phyloP scores from a whole-genome alignment of 2,797 vertebrate genomes.

The Sylvia borin region DNA sequence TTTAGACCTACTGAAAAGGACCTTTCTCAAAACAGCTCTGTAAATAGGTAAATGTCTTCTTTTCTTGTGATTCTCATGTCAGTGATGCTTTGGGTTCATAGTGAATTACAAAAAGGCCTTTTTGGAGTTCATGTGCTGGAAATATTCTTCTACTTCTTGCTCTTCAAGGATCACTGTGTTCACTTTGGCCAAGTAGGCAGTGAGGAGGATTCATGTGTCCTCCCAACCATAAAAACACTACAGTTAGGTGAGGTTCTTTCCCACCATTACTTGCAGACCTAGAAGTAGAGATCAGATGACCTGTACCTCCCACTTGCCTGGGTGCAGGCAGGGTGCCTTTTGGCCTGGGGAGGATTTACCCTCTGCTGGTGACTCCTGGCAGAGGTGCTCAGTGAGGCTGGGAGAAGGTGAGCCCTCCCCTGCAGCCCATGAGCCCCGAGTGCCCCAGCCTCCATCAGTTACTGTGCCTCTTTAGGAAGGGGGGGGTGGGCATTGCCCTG shows the following conservation, averaged over 20 bases:
- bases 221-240: not conserved
- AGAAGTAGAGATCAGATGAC: not conserved
- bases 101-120: not conserved
- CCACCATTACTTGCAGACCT: not conserved
- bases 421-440: not conserved
- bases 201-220: not conserved
- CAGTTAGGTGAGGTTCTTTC: not conserved
- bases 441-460: fast-evolving
- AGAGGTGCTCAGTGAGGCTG: not conserved
- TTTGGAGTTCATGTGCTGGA: not conserved
- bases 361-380: too few species aligned
- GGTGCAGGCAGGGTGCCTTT: not conserved
- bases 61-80: not conserved
- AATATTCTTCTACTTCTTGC: not conserved
- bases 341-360: not conserved
- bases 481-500: fast-evolving
- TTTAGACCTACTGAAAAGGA: slow-evolving; percentile 87
- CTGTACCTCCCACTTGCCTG: not conserved
- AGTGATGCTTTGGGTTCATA: not conserved
- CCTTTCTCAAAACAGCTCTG: slow-evolving; percentile 69
- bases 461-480: not conserved
- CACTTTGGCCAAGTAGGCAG: not conserved
- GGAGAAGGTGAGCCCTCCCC: not conserved
- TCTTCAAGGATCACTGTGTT: not conserved
- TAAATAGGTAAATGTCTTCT: slow-evolving; percentile 80